Percentiles rank a stretch among this genome's conserved stretches.
Conservation (phyloP, 2,797 vertebrate species). For the Poecile montanus region DNA sequence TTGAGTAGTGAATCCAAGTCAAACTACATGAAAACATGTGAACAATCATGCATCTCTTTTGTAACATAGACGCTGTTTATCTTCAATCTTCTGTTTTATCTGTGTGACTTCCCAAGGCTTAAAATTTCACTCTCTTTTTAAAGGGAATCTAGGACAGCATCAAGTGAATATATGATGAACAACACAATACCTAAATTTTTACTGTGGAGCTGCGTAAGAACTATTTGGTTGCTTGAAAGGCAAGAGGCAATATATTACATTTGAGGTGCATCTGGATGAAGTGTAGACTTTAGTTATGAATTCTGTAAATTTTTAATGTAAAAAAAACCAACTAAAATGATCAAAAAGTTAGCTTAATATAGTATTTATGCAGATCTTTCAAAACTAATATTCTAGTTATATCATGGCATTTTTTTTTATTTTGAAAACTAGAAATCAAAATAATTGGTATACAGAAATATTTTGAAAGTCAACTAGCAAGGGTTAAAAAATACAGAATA, state of each 20-base stretch:
- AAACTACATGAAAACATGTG: not conserved
- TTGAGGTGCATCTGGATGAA: not conserved
- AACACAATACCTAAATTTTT: not conserved
- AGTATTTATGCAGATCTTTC: not conserved
- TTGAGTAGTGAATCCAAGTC: not conserved
- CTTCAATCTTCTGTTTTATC: not conserved
- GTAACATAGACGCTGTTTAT: not conserved
- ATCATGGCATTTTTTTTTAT: not conserved
- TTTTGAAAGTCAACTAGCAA: not conserved
- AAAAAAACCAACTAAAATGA: not conserved
- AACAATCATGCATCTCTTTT: not conserved
- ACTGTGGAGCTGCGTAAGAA: not conserved
- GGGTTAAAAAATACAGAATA: not conserved
- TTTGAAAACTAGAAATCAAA: not conserved
- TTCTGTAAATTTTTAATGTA: not conserved
- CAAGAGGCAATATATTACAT: not conserved
- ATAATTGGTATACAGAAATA: not conserved
- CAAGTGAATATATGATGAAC: not conserved
- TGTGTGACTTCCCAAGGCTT: not conserved
- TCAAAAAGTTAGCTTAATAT: not conserved
- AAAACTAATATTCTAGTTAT: not conserved
- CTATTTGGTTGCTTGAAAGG: not conserved
- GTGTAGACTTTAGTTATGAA: rapidly evolving
- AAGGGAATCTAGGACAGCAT: not conserved
- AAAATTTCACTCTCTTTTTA: not conserved